Evolutionary conservation across 1,140 invertebrate species (phyloP), one percentile per base, ranked within the genome.

Genomic region (Drosophila santomea): DNA sequence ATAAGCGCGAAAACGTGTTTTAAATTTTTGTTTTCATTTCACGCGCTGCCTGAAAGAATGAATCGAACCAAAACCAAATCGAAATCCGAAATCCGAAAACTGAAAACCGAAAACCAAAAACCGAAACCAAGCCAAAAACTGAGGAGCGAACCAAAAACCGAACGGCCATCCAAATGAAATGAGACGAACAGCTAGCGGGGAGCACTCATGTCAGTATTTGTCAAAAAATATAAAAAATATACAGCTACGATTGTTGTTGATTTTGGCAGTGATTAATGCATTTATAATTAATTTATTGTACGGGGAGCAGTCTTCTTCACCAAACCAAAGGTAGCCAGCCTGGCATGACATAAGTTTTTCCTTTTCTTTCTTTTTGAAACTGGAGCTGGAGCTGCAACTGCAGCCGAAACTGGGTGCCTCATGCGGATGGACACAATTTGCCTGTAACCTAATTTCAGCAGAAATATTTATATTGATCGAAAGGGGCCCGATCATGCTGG

Each of bases 281-380:
- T 89, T 89, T 89, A 89, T 89, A 89, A 89, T 89, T 89, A 89
- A 88, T 88, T 89, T 88, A 88, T 88, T 88, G 84, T 88, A 83
- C 71, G 75, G 68, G 25, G 25, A 25, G 63, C 57, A 78, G 67
- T 41, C 28, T 50, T 71, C 44, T 28, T 7, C 7, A 39, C 41
- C 15, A 47, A 50, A 54, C 50, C 45, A 45, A 41, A 74, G 47
- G 60, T 78, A 75, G 74, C 73, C 48, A 75, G 74, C 73, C 48
- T 50, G 62, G 59, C 80, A 85, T 84, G 80, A 84, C 80, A 84
- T 68, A 84, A 84, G 81, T 64, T 60, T 60, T 59, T 71, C 54
- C 47, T 57, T 28, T 45, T 59, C 43, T 58, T 38, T 44, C 38
- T 35, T 56, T 36, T 74, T 56, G 50, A 71, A 86, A 77, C 48